phyloP scores from a whole-genome alignment of 2,113 vertebrate genomes.

The Raja brachyura region DNA sequence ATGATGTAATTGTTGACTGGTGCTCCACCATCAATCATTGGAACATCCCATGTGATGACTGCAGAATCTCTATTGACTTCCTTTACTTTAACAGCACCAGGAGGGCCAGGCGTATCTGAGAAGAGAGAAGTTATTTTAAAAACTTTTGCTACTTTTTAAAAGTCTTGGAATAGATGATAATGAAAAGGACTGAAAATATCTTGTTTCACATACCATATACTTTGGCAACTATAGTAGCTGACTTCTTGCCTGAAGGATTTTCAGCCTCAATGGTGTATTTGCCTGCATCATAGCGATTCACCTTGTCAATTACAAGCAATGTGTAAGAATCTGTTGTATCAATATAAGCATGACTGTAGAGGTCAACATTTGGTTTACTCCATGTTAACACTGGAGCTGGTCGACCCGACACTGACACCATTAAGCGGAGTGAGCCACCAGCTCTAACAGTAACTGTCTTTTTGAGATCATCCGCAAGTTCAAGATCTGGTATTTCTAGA shows the following conservation, averaged over 20 bases:
- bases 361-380: constrained; percentile 82
- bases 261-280: constrained; percentile 87
- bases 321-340: constrained; percentile 79
- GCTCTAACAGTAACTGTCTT: constrained; percentile 90
- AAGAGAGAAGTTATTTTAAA: not conserved
- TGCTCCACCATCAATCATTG: constrained; percentile 84
- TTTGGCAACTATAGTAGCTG: constrained; percentile 85
- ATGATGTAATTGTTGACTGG: constrained; percentile 91
- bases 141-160: not conserved
- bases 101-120: constrained; percentile 89
- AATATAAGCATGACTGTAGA: constrained; percentile 80
- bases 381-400: constrained; percentile 78
- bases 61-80: constrained; percentile 82
- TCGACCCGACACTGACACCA: constrained; percentile 79
- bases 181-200: not conserved
- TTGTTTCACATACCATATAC: constrained; percentile 74
- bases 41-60: constrained; percentile 87
- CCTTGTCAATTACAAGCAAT: constrained; percentile 86
- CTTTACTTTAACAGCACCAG: constrained; percentile 78
- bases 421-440: constrained; percentile 76
- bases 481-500: constrained; percentile 90
- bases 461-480: constrained; percentile 86
- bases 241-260: constrained; percentile 91
- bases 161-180: not conserved
- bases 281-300: constrained; percentile 91